Conservation (phyloP, 2,797 vertebrate genomes). For the Hydrolagus colliei region DNA sequence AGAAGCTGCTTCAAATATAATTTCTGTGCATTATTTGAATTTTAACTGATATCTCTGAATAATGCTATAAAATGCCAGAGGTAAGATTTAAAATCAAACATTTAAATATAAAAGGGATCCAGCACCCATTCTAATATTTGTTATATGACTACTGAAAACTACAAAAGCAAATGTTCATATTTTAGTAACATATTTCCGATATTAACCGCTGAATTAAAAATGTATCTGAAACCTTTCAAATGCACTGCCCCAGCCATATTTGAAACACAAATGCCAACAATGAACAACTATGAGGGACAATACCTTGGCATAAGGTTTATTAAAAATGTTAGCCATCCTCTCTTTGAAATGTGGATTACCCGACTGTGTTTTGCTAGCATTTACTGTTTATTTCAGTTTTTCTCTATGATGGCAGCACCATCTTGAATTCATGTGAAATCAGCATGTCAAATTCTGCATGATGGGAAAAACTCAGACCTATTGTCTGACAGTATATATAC, state of each 20-base stretch:
- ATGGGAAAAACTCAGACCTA: too few relatives aligned
- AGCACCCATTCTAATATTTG: background rate
- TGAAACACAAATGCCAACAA: background rate
- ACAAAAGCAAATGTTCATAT: conserved; percentile 24
- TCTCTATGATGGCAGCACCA: too few relatives aligned
- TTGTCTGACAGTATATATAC: too few relatives aligned
- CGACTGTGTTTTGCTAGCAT: too few relatives aligned
- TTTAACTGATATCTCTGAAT: conserved; percentile 24
- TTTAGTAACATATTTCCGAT: conserved; percentile 20
- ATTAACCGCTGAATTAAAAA: conserved; percentile 26
- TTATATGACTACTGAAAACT: background rate
- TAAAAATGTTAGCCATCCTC: too few relatives aligned
- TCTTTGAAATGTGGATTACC: too few relatives aligned
- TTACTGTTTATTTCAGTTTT: too few relatives aligned
- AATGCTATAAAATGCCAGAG: conserved; percentile 8
- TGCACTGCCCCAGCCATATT: conserved; percentile 18
- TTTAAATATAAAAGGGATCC: conserved; percentile 10
- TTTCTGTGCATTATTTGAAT: conserved; percentile 24
- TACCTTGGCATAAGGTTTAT: too few relatives aligned
- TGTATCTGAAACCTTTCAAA: conserved; percentile 30
- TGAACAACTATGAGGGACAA: background rate
- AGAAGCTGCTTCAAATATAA: background rate
- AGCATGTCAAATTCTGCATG: too few relatives aligned
- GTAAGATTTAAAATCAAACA: conserved; percentile 25
- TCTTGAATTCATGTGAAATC: too few relatives aligned